These are phyloP conservation scores for Autographa pulchrina DNA, from an alignment of 2,888 invertebrate genomes.

Conservation along the genomic window DNA sequence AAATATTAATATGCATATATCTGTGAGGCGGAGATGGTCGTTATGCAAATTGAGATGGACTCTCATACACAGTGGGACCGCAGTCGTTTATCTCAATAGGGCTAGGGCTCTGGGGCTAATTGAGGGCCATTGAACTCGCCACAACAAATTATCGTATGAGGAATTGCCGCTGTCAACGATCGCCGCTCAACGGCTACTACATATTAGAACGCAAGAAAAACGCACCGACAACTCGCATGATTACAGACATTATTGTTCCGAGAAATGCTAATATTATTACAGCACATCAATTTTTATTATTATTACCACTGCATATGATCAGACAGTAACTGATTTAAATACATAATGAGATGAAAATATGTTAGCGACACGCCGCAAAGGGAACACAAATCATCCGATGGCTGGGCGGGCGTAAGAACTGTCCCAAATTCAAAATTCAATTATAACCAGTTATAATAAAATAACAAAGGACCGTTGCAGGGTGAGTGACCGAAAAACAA, in stretches of 20 bases:
- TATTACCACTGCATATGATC: slow-evolving; percentile 35
- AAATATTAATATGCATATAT: slow-evolving; percentile 77
- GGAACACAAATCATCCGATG: slow-evolving; percentile 41
- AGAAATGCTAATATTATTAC: slow-evolving; percentile 51
- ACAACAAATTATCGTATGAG: slow-evolving; percentile 73
- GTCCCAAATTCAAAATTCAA: slow-evolving; percentile 73
- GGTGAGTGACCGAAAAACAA: slow-evolving; percentile 86
- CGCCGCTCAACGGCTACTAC: slow-evolving; percentile 53
- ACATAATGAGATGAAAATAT: slow-evolving; percentile 21
- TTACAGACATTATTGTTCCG: slow-evolving; percentile 50
- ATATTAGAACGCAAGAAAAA: slow-evolving; percentile 50
- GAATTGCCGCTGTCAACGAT: slow-evolving; percentile 68
- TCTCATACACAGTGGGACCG: slow-evolving; percentile 65
- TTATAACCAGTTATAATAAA: slow-evolving; percentile 75
- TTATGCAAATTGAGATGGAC: slow-evolving; percentile 79
- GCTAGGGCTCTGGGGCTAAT: slow-evolving; percentile 79
- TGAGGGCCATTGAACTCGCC: slow-evolving; percentile 77
- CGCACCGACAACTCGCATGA: slow-evolving; percentile 37
- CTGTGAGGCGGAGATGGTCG: slow-evolving; percentile 70
- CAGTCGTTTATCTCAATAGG: slow-evolving; percentile 79
- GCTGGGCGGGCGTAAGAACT: slow-evolving; percentile 47
- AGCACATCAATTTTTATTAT: slow-evolving; percentile 42
- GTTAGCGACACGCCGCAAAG: slow-evolving; percentile 14
- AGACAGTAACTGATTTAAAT: slow-evolving; percentile 44
- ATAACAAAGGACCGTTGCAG: slow-evolving; percentile 71